Evolutionary conservation across 30 jellyfish, hydroid and myxozoan genomes (phyloP), one percentile per base, ranked within the genome.

Genomic region (Pseudorhiza aurosa): DNA sequence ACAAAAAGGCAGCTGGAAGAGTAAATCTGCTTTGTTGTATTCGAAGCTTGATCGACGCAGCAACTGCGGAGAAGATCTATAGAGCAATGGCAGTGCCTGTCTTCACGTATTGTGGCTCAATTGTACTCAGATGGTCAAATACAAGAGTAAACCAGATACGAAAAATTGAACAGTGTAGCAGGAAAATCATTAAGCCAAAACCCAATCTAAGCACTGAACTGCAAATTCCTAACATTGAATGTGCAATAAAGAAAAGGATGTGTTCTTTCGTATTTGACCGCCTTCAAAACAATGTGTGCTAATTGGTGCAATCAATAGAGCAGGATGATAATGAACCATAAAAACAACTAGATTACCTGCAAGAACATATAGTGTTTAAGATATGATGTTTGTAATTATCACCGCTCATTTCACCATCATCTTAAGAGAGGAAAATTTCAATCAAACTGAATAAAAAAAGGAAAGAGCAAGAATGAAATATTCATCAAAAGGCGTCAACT

Each of bases 321-420:
- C 59, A 3, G 59, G 17, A 21, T 7, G 17, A 4, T 25, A 46
- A 21, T 8, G 2, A 21, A 4, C 0, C 21, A 1, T 8, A 46
- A 21, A 15, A 9, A 15, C 59, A 15, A 46, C 12, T n/a, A n/a
- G n/a, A n/a, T n/a, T 55, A 85, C 96, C 90, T 75, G 75, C 89
- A 62, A 0, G 96, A 63, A 32, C 88, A 85, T n/a, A 85, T 10
- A 0, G 83, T 75, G 40, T 85, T 85, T 44, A 85, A 72, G 0
- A 75, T 44, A 28, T 85, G 96, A 68, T 82, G 46, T 75, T 75
- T 75, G 70, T 56, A 85, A 42, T 85, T 87, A 7, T 68, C 62
- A 0, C 96, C 96, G 18, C 18, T 55, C 75, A 85, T 65, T 26
- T 68, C 88, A n/a, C 88, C 96, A 49, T 58, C 73, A 77, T 83